Base-by-base conservation (phyloP, 2,888 invertebrate genomes). In the Microctonus brassicae region DNA sequence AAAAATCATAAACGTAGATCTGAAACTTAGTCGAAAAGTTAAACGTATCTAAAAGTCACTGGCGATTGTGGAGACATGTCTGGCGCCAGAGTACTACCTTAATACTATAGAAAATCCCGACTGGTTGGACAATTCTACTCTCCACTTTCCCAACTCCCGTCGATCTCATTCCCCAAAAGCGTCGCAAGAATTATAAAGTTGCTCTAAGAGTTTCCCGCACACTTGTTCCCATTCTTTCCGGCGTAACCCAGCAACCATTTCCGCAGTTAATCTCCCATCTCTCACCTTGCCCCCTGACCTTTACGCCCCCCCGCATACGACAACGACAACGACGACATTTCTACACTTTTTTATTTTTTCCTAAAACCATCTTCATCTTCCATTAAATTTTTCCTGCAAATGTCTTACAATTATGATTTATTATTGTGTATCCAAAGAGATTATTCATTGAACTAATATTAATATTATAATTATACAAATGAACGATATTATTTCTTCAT, bases 121-220 rank as follows among this genome's bases (percentile, higher is more conserved):
- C 57, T 66, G 26, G 24, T 66, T 57, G 9, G n/a, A 17, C 7
- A 47, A 47, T 20, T 17, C 17, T 17, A n/a, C 39, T 55, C 81
- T 79, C 75, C 61, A 73, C 73, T 72, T 70, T 68, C 60, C 72
- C 53, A 62, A 72, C 70, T 67, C 75, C 76, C 69, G 64, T 69
- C 79, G 81, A 81, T 83, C 85, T 84, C 85, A 83, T 84, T 84
- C 86, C 83, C 84, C 81, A 80, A 84, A 86, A 86, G 83, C 86
- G 85, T 87, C 86, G 80, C 84, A 84, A 85, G 85, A 87, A 86
- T 87, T 87, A 87, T 86, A 86, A 87, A 87, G 85, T 87, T 87
- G 78, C 79, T 73, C 79, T 6, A 77, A 79, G 79, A 79, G 79
- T 76, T n/a, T 74, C 63, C 47, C 20, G 47, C 76, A 77, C 77